These are phyloP conservation scores for Daboia siamensis DNA, from an alignment of 2,113 vertebrate species.

Conservation along the genomic window DNA sequence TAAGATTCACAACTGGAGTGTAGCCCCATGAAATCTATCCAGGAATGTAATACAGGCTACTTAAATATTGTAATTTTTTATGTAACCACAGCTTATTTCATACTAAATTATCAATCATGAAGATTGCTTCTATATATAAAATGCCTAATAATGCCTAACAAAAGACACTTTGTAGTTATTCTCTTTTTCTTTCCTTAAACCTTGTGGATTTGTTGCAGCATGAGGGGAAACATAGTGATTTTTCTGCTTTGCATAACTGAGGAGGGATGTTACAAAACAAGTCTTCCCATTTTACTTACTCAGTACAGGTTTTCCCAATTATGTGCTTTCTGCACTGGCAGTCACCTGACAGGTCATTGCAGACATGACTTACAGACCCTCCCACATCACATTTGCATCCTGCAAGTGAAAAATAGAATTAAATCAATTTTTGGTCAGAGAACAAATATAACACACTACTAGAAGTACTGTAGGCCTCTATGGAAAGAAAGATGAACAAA, in stretches of 20 bases:
- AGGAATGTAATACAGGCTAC: background rate
- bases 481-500: rapidly evolving
- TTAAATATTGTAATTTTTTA: background rate
- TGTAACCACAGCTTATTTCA: background rate
- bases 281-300: constrained; percentile 73
- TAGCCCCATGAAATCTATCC: background rate
- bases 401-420: constrained; percentile 47
- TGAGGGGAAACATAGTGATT: background rate
- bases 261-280: background rate
- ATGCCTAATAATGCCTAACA: background rate
- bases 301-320: constrained; percentile 72
- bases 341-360: constrained; percentile 67
- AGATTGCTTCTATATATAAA: background rate
- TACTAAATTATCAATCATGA: background rate
- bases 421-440: background rate
- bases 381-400: constrained; percentile 88
- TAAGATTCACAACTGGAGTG: background rate
- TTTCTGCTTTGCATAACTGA: background rate
- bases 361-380: constrained; percentile 71
- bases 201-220: background rate
- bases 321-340: constrained; percentile 82
- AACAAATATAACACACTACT: background rate
- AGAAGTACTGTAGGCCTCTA: background rate
- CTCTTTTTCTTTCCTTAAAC: background rate
- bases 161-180: background rate